A percentile compares a stretch with the other conserved stretches of the same genome.
Conservation (phyloP, 2,888 invertebrate species). For the Trilocha varians region DNA sequence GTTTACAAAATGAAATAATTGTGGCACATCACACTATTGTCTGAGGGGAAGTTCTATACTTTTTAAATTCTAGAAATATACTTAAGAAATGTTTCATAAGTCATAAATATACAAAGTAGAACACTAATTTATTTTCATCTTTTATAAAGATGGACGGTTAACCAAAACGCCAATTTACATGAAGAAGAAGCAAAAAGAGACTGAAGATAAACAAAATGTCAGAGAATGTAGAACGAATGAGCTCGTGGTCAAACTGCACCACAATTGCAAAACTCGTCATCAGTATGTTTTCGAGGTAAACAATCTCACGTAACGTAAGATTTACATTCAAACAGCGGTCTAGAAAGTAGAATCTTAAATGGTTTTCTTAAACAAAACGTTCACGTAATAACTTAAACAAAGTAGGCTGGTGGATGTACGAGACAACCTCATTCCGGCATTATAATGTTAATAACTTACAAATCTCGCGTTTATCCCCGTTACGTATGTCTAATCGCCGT, state of each 20-base stretch:
- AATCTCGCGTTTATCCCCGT: slow-evolving; percentile 17
- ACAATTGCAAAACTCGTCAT: slow-evolving; percentile 3
- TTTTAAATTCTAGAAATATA: no score
- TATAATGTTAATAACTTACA: slow-evolving; percentile 15
- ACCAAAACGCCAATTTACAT: no score
- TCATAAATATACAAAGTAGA: no score
- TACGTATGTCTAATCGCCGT: slow-evolving; percentile 22
- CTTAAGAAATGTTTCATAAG: no score
- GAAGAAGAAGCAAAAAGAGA: background rate
- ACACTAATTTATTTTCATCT: no score
- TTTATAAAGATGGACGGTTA: no score
- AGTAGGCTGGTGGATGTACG: slow-evolving; percentile 4
- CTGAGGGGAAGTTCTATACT: no score
- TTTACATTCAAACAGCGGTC: slow-evolving; percentile 44
- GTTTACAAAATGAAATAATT: no score
- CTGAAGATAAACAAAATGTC: background rate
- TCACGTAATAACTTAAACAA: slow-evolving; percentile 23
- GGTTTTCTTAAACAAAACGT: slow-evolving; percentile 14
- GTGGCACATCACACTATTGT: no score
- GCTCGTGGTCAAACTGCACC: background rate
- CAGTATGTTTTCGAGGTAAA: slow-evolving; percentile 10
- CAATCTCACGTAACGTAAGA: slow-evolving; percentile 33
- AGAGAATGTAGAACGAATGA: background rate
- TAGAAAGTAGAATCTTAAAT: slow-evolving; percentile 38
- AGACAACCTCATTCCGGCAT: slow-evolving; percentile 8